Evolutionary conservation across 2,113 vertebrate genomes (phyloP).

Genomic region (Pseudopodoces humilis): DNA sequence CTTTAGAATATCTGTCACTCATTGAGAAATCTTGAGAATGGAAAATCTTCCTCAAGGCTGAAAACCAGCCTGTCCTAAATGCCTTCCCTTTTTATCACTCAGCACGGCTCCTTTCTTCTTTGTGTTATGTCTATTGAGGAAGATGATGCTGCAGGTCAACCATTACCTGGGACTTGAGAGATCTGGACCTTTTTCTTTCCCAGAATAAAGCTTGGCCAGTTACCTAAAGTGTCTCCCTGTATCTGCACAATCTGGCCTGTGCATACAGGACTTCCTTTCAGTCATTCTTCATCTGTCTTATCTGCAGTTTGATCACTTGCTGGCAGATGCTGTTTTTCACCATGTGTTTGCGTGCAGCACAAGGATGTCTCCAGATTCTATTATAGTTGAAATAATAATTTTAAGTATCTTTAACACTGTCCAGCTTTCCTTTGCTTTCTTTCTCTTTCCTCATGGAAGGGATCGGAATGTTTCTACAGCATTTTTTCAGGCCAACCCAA

Average conservation of each 20-base stretch:
- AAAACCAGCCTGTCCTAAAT: not conserved
- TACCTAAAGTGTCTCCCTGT: not conserved
- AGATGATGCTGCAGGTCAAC: not conserved
- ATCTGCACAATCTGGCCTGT: not conserved
- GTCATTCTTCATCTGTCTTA: not conserved
- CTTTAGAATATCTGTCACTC: not conserved
- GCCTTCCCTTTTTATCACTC: not conserved
- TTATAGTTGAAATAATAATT: not conserved
- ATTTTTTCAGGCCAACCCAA: not conserved
- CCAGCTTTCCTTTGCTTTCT: not conserved
- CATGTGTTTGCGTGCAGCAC: fast-evolving
- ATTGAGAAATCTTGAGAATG: not conserved
- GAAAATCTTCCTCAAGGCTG: not conserved
- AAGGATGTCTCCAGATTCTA: not conserved
- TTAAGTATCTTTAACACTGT: not conserved
- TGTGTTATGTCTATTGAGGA: not conserved
- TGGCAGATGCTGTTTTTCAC: slow-evolving; percentile 5
- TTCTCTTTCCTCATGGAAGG: not conserved
- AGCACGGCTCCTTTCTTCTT: not conserved
- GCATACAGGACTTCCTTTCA: not conserved
- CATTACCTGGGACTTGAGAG: not conserved
- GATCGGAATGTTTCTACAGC: not conserved
- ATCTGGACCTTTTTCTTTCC: not conserved
- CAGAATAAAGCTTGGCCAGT: not conserved
- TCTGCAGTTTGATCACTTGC: not conserved